These are phyloP conservation scores for Emydoidea blandingii DNA, from an alignment of 2,797 vertebrate genomes.

Conservation along the genomic window DNA sequence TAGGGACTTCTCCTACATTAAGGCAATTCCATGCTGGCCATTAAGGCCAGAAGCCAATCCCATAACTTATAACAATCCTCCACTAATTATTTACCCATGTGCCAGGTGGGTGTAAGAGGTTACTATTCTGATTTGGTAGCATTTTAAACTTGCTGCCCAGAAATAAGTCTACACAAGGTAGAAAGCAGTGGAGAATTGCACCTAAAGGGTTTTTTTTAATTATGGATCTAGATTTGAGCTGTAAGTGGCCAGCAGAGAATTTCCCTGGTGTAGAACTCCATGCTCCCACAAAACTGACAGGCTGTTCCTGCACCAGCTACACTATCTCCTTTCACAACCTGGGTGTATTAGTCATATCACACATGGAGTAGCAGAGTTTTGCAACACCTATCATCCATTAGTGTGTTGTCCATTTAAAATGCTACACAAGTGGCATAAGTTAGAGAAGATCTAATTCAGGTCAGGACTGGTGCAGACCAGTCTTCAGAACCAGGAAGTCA, in stretches of 20 bases:
- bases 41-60: no score
- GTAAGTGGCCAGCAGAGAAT: neutral
- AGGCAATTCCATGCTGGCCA: no score
- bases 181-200: neutral
- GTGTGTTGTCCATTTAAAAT: neutral
- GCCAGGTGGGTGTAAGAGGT: no score
- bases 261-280: neutral
- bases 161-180: neutral
- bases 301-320: neutral
- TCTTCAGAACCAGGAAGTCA: neutral
- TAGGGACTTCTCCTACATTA: no score
- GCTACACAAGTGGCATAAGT: neutral
- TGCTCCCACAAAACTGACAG: neutral
- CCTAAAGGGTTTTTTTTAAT: neutral
- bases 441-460: neutral
- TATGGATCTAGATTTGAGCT: neutral
- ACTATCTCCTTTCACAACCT: neutral
- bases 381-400: neutral
- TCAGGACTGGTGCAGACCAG: neutral
- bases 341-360: neutral
- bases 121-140: no score
- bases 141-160: neutral
- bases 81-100: no score
- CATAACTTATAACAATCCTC: no score
- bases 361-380: neutral